Evolutionary conservation across 2,888 invertebrate species (phyloP), one percentile per base, ranked within the genome.

Genomic region (Standfussiana lucernea): DNA sequence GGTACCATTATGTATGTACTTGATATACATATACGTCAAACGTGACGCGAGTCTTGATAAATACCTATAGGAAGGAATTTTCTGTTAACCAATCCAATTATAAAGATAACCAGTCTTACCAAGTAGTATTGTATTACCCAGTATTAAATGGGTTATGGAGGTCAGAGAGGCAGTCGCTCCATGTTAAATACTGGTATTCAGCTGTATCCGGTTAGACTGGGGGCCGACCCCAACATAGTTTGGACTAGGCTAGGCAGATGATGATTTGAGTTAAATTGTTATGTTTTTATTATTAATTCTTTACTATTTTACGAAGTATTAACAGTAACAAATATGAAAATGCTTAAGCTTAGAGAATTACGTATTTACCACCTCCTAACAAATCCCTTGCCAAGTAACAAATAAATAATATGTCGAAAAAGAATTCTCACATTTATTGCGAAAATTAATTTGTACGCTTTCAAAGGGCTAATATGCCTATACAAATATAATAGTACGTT

Each of bases 381-480:
- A 56, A 56, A 81, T 47, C 11, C 40, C 18, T 32, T 18, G n/a
- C 5, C 10, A 10, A 78, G 40, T 53, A 50, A 53, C n/a, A 61
- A 37, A 42, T 24, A 15, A n/a, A 56, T 59, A 18, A 8, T 37
- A 71, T 45, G 7, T 37, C 35, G 1, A n/a, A 24, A 80, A 50
- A 62, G 6, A 45, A 10, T 45, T 62, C 15, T 35, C n/a, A 13
- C 11, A 50, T 75, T 32, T 65, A 32, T 76, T 61, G 42, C 8
- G n/a, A 53, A 62, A 78, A 37, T 11, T 8, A 0, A 8, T 28
- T 37, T 37, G 8, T 47, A 35, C 13, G 32, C n/a, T 40, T 62
- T 56, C 66, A 82, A 62, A 83, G 45, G 45, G 37, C 78, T 79
- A 37, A 40, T 61, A 67, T 45, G 50, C 15, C 24, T 66, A 7